Evolutionary conservation across 1,140 invertebrate species (phyloP).

Genomic region (Drosophila fuyamai): DNA sequence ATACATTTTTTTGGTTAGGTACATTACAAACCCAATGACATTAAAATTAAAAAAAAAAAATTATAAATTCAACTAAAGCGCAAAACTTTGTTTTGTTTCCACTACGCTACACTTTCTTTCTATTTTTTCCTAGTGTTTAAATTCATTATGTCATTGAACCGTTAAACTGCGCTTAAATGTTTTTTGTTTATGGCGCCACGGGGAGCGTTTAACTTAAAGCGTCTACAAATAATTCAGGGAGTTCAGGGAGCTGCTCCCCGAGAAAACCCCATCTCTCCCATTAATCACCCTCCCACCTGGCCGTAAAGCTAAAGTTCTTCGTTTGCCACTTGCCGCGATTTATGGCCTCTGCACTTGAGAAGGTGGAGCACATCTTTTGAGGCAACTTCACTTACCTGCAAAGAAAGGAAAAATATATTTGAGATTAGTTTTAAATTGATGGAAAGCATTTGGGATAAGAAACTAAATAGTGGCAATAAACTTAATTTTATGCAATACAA

Average conservation of each 20-base stretch:
- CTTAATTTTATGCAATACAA: background rate
- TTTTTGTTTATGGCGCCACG: slow-evolving; percentile 64
- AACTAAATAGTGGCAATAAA: background rate
- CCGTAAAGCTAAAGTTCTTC: slow-evolving; percentile 54
- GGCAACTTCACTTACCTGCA: slow-evolving; percentile 67
- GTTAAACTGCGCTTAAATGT: slow-evolving; percentile 77
- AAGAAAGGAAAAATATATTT: slow-evolving; percentile 43
- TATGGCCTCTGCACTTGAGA: slow-evolving; percentile 45
- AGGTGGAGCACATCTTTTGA: slow-evolving; percentile 9
- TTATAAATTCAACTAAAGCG: too few relatives aligned
- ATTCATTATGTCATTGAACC: slow-evolving; percentile 84
- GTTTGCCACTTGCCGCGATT: slow-evolving; percentile 70
- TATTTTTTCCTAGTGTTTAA: slow-evolving; percentile 45
- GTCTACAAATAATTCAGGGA: slow-evolving; percentile 71
- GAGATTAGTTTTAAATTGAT: slow-evolving; percentile 35
- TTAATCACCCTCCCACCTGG: slow-evolving; percentile 25
- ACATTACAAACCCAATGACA: too few relatives aligned
- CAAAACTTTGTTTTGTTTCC: too few relatives aligned
- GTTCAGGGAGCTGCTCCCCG: slow-evolving; percentile 6
- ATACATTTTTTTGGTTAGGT: too few relatives aligned
- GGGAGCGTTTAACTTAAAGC: slow-evolving; percentile 81
- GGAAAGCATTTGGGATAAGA: slow-evolving; percentile 11
- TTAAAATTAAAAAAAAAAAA: too few relatives aligned
- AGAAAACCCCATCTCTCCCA: slow-evolving; percentile 9
- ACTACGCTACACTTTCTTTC: too few relatives aligned